These are phyloP conservation scores for Aegithalos caudatus DNA, from an alignment of 2,113 vertebrate genomes.

Conservation along the genomic window DNA sequence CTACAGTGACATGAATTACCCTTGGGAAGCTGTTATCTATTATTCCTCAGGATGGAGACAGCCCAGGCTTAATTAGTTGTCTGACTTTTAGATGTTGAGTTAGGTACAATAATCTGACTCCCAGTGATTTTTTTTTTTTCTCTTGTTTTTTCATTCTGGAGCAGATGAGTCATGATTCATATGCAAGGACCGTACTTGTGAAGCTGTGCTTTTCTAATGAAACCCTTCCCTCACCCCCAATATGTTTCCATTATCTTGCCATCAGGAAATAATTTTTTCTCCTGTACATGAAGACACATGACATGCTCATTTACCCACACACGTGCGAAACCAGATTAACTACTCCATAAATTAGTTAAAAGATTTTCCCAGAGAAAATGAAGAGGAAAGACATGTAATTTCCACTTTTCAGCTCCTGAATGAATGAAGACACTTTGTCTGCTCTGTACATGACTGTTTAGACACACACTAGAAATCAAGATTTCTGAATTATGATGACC, in stretches of 20 bases:
- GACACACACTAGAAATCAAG: background rate
- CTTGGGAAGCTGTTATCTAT: conserved; percentile 27
- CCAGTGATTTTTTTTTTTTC: background rate
- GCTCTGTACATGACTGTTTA: background rate
- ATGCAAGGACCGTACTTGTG: background rate
- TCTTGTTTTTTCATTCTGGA: background rate
- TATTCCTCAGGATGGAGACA: background rate
- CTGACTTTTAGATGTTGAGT: conserved; percentile 27
- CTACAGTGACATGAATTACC: background rate
- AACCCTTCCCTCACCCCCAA: conserved; percentile 20
- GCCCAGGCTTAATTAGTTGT: conserved; percentile 33
- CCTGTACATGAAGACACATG: background rate
- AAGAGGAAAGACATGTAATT: conserved; percentile 23
- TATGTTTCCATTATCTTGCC: conserved; percentile 43
- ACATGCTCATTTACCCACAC: conserved; percentile 24
- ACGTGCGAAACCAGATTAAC: background rate
- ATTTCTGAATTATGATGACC: background rate
- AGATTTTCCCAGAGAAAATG: conserved; percentile 50
- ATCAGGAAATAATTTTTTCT: conserved; percentile 37
- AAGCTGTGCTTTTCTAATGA: conserved; percentile 6
- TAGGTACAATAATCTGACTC: background rate
- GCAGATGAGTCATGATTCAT: conserved; percentile 4
- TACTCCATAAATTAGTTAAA: conserved; percentile 54
- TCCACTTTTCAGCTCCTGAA: background rate
- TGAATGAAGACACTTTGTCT: background rate